Evolutionary conservation across 2,888 invertebrate genomes (phyloP).

Genomic region (Drosophila mettleri): DNA sequence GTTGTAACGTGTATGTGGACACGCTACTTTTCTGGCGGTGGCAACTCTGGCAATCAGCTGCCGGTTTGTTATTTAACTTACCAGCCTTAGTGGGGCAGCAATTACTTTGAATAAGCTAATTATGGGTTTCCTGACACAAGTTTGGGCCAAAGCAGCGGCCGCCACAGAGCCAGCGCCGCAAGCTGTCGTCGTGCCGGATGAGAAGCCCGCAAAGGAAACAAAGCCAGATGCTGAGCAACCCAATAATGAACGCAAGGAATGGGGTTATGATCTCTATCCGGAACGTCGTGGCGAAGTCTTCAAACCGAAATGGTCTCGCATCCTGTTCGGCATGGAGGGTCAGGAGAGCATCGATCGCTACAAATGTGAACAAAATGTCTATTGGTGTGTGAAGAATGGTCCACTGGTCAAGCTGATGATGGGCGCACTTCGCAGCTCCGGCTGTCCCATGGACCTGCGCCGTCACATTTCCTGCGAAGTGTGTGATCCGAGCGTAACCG

Average conservation of each 20-base stretch:
- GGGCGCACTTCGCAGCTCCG: constrained; percentile 89
- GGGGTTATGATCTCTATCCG: constrained; percentile 94
- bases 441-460: constrained; percentile 91
- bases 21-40: not conserved
- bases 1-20: constrained; percentile 7
- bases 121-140: constrained; percentile 68
- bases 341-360: constrained; percentile 89
- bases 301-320: constrained; percentile 86
- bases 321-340: constrained; percentile 89
- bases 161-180: constrained; percentile 24
- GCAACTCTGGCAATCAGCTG: constrained; percentile 65
- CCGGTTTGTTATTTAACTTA: constrained; percentile 68
- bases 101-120: constrained; percentile 20
- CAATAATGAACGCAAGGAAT: constrained; percentile 81
- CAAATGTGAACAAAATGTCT: constrained; percentile 92
- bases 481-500: constrained; percentile 93
- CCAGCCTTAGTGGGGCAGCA: constrained; percentile 3
- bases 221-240: not conserved
- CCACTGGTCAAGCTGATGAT: constrained; percentile 94
- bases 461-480: constrained; percentile 97
- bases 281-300: constrained; percentile 89
- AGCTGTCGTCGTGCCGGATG: constrained; percentile 16
- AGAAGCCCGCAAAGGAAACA: constrained; percentile 19
- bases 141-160: constrained; percentile 61
- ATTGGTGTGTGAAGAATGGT: constrained; percentile 89